Evolutionary conservation across 2,113 vertebrate genomes (phyloP).

Genomic region (Saccopteryx leptura): DNA sequence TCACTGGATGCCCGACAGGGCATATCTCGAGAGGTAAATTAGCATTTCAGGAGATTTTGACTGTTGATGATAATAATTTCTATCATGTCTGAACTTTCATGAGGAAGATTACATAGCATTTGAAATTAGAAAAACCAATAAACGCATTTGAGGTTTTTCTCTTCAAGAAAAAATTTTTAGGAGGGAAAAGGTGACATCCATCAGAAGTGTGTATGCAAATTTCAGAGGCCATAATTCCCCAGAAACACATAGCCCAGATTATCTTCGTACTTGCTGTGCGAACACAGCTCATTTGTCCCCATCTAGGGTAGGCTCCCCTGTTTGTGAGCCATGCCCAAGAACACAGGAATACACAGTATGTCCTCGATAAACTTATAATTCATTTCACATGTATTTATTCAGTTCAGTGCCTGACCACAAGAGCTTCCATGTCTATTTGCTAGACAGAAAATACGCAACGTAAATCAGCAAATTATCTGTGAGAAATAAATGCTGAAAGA

Average conservation of each 20-base stretch:
- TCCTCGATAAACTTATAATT: background rate
- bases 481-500: background rate
- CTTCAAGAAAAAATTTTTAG: constrained; percentile 41
- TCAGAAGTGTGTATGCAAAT: background rate
- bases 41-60: background rate
- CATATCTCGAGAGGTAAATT: background rate
- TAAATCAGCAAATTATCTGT: background rate
- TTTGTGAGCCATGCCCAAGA: background rate
- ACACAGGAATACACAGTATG: fast-evolving
- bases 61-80: background rate
- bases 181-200: background rate
- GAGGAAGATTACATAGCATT: background rate
- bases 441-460: constrained; percentile 14
- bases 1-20: too few species aligned
- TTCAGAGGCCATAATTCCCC: background rate
- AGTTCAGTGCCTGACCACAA: background rate
- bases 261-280: background rate
- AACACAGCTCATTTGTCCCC: background rate
- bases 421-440: background rate
- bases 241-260: background rate
- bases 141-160: background rate
- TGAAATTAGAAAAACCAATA: constrained; percentile 8
- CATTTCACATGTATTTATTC: background rate
- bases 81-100: background rate
- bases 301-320: background rate